phyloP scores from a whole-genome alignment of 2,113 vertebrate genomes.

The Scomber colias region DNA sequence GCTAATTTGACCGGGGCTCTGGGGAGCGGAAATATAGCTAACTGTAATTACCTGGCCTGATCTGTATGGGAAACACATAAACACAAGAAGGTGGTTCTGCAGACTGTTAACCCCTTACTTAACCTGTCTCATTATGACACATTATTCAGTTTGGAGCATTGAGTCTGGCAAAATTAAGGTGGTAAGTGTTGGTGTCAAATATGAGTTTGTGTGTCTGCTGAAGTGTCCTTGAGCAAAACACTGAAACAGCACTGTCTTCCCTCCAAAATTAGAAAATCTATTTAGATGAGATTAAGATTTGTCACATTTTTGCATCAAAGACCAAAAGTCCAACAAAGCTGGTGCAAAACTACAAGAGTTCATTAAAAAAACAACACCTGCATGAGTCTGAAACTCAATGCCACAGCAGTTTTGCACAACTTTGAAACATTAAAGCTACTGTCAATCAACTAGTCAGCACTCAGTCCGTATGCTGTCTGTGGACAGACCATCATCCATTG shows the following conservation, averaged over 20 bases:
- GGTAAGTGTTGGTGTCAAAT: neutral
- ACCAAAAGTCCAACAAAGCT: neutral
- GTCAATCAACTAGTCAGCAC: constrained; percentile 54
- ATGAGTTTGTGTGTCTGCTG: neutral
- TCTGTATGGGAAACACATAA: constrained; percentile 51
- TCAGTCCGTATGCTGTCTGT: constrained; percentile 56
- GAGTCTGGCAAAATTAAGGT: neutral
- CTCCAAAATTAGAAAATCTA: neutral
- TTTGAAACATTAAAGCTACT: constrained; percentile 52
- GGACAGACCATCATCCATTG: constrained; percentile 66
- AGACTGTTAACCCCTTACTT: constrained; percentile 50
- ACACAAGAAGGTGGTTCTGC: constrained; percentile 35
- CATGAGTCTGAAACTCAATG: constrained; percentile 26
- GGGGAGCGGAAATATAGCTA: constrained; percentile 57
- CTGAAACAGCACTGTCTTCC: neutral
- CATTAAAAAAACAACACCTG: constrained; percentile 42
- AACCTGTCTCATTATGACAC: constrained; percentile 13
- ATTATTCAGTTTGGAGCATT: neutral
- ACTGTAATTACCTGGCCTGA: constrained; percentile 68
- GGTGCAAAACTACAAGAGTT: neutral
- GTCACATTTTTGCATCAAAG: neutral
- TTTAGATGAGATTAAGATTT: neutral
- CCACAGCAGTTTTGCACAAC: constrained; percentile 49
- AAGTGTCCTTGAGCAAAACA: neutral
- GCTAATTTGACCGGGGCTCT: constrained; percentile 58